Percentiles rank a stretch among this genome's conserved stretches.
These are phyloP conservation scores for Alexandromys fortis DNA, from an alignment of 2,113 vertebrate species.

Conservation along the genomic window DNA sequence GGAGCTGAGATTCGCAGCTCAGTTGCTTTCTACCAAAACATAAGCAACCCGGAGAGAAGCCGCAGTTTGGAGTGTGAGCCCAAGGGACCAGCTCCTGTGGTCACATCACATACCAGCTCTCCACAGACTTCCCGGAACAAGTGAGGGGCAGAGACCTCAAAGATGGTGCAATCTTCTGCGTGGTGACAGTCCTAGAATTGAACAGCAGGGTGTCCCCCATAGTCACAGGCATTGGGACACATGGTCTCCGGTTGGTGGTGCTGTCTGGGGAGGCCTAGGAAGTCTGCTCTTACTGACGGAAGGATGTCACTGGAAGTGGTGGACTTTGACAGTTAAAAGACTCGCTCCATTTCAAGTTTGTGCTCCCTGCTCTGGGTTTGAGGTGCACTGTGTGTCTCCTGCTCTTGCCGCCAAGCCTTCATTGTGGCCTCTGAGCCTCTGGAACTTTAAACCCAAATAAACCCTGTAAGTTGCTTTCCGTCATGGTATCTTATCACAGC, in stretches of 20 bases:
- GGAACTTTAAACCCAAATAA: neutral
- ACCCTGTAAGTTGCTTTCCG: neutral
- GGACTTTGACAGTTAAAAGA: neutral
- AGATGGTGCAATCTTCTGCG: accelerated
- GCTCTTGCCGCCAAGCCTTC: neutral
- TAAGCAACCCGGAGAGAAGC: neutral
- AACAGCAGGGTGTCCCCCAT: neutral
- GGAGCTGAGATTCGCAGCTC: neutral
- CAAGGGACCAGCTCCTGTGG: neutral
- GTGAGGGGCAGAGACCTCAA: neutral
- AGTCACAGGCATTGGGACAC: neutral
- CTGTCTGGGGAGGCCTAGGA: neutral
- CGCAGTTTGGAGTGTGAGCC: neutral
- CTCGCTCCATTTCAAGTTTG: neutral
- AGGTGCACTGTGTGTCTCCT: neutral
- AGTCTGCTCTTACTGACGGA: neutral
- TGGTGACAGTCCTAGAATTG: neutral
- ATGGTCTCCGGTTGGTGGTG: neutral
- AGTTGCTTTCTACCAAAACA: neutral
- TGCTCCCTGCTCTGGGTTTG: neutral
- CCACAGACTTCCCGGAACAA: neutral
- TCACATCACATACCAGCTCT: accelerated
- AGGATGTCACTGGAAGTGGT: neutral
- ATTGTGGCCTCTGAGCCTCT: neutral
- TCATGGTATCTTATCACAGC: neutral